phyloP scores from a whole-genome alignment of 2,888 invertebrate genomes.

The Microctonus aethiopoides region DNA sequence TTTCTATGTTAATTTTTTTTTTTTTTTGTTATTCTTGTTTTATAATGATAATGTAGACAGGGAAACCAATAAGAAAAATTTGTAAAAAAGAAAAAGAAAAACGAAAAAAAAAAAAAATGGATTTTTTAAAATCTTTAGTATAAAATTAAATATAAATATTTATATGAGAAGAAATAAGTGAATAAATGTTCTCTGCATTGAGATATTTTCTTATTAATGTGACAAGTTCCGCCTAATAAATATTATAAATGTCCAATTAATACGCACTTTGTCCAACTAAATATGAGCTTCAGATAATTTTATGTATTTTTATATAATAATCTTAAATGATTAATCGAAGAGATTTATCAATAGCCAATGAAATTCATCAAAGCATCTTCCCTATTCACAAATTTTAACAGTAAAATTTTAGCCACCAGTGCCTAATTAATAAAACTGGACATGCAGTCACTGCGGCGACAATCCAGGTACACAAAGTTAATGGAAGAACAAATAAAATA shows the following conservation, averaged over 20 bases:
- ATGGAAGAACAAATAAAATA: conserved; percentile 20
- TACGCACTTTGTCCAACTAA: conserved; percentile 8
- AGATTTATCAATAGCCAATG: neutral
- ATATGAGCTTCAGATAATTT: neutral
- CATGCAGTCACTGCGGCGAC: conserved; percentile 13
- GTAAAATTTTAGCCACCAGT: conserved; percentile 22
- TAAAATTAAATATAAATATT: conserved; percentile 22
- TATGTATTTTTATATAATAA: conserved; percentile 5
- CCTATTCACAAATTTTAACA: conserved; percentile 1
- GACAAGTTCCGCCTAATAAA: neutral
- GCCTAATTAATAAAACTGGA: conserved; percentile 21
- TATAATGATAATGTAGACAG: conserved; percentile 26
- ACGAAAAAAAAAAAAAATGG: neutral
- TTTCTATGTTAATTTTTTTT: conserved; percentile 40
- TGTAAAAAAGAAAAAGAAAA: neutral
- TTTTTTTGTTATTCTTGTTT: conserved; percentile 25
- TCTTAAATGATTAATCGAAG: neutral
- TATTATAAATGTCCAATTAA: conserved; percentile 11
- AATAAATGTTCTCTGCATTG: conserved; percentile 60
- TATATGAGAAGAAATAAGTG: conserved; percentile 22
- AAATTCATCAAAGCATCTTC: neutral
- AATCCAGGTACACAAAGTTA: conserved; percentile 12
- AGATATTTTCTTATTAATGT: conserved; percentile 33
- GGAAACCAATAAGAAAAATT: conserved; percentile 27
- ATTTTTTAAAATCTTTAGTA: conserved; percentile 3